Conservation (phyloP, 2,888 invertebrate genomes). For the Ashinkailepas kermadecensis region DNA sequence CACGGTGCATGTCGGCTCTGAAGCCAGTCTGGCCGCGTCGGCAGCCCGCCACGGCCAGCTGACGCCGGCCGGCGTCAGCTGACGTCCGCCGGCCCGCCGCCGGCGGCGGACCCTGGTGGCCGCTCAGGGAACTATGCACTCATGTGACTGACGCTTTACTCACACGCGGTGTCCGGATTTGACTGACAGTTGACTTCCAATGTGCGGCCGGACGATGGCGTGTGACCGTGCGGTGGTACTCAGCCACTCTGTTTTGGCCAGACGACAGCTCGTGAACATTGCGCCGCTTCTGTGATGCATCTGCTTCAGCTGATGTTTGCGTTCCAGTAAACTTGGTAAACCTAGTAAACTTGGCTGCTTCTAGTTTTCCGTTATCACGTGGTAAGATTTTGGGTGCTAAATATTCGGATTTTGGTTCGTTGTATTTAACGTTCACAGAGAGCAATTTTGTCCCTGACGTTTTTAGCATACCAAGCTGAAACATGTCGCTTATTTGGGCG, state of each 20-base stretch:
- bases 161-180: neutral
- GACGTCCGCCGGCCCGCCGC: neutral
- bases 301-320: neutral
- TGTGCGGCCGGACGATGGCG: no score
- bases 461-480: no score
- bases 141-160: constrained; percentile 8
- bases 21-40: neutral
- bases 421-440: no score
- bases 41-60: neutral
- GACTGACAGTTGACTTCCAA: neutral
- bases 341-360: no score
- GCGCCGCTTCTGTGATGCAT: neutral
- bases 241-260: neutral
- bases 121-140: neutral
- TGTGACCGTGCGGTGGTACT: no score
- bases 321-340: no score
- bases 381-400: no score
- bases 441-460: no score
- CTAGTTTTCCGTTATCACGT: no score
- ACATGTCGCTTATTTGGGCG: no score
- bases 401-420: no score
- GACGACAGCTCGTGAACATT: neutral
- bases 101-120: no score
- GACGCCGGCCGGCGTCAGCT: neutral
- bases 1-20: neutral